Evolutionary conservation across 2,797 vertebrate species (phyloP).

Genomic region (Apogon talboti): DNA sequence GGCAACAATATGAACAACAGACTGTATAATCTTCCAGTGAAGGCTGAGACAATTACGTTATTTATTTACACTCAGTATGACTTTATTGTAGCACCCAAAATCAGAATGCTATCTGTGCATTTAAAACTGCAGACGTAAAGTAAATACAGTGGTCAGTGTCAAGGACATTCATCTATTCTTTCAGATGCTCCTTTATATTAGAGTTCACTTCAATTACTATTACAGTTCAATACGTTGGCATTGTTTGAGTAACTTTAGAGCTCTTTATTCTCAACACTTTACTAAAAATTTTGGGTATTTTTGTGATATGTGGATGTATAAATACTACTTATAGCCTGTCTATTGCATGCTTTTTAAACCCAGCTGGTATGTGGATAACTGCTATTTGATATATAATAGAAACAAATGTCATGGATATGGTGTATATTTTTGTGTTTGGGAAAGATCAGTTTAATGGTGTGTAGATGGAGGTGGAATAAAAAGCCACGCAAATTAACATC

Average conservation of each 20-base stretch:
- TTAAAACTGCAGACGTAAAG: neutral
- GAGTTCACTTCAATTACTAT: too few relatives aligned
- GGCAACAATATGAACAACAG: neutral
- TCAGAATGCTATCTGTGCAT: neutral
- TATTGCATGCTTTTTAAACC: too few relatives aligned
- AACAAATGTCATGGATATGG: neutral
- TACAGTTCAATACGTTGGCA: too few relatives aligned
- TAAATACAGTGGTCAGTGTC: too few relatives aligned
- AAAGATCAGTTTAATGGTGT: conserved; percentile 9
- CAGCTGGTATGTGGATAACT: too few relatives aligned
- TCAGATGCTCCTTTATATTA: too few relatives aligned
- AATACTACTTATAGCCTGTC: too few relatives aligned
- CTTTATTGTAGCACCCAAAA: neutral
- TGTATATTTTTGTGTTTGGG: neutral
- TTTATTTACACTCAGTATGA: neutral
- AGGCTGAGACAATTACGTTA: neutral
- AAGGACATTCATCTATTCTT: too few relatives aligned
- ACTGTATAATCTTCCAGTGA: neutral
- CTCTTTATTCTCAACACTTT: too few relatives aligned
- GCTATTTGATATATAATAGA: neutral
- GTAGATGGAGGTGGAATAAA: conserved; percentile 31
- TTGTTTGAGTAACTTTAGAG: too few relatives aligned
- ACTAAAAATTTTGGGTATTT: too few relatives aligned
- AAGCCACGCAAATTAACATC: conserved; percentile 34
- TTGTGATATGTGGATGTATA: too few relatives aligned